These are phyloP conservation scores for Bovichtus diacanthus DNA, from an alignment of 2,797 vertebrate species.

Conservation along the genomic window DNA sequence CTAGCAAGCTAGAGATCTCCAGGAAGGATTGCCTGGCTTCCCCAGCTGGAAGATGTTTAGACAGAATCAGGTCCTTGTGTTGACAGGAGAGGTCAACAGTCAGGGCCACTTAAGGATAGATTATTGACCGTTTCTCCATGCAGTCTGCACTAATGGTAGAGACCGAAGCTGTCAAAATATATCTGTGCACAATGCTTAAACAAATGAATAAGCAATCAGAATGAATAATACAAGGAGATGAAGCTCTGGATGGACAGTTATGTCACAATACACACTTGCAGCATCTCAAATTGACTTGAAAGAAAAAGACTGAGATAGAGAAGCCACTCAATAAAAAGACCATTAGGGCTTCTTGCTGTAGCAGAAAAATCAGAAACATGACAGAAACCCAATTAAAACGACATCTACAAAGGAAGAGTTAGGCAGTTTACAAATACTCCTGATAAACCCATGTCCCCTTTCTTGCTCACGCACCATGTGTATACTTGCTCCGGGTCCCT, in stretches of 20 bases:
- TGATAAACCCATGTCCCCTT: constrained; percentile 6
- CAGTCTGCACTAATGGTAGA: constrained; percentile 38
- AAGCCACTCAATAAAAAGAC: constrained; percentile 47
- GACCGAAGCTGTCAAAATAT: constrained; percentile 53
- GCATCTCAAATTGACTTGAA: constrained; percentile 30
- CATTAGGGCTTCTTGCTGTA: constrained; percentile 31
- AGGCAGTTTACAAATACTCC: constrained; percentile 14
- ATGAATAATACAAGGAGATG: constrained; percentile 45
- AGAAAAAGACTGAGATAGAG: constrained; percentile 29
- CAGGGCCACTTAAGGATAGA: constrained; percentile 52
- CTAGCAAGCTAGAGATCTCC: constrained; percentile 1
- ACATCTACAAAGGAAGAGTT: constrained; percentile 28
- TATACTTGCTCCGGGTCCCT: not conserved
- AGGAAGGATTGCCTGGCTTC: constrained; percentile 19
- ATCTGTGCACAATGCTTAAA: constrained; percentile 49
- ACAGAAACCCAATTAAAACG: constrained; percentile 31
- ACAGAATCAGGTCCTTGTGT: constrained; percentile 42
- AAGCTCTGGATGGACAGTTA: constrained; percentile 34
- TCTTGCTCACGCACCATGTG: not conserved
- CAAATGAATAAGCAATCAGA: constrained; percentile 45
- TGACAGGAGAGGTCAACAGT: constrained; percentile 62
- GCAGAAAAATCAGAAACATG: constrained; percentile 20
- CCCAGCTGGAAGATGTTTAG: constrained; percentile 60
- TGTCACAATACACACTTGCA: constrained; percentile 48
- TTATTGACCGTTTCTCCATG: constrained; percentile 47